Evolutionary conservation across 2,113 vertebrate genomes (phyloP), one percentile per base, ranked within the genome.

Genomic region (Dicrurus megarhynchus): DNA sequence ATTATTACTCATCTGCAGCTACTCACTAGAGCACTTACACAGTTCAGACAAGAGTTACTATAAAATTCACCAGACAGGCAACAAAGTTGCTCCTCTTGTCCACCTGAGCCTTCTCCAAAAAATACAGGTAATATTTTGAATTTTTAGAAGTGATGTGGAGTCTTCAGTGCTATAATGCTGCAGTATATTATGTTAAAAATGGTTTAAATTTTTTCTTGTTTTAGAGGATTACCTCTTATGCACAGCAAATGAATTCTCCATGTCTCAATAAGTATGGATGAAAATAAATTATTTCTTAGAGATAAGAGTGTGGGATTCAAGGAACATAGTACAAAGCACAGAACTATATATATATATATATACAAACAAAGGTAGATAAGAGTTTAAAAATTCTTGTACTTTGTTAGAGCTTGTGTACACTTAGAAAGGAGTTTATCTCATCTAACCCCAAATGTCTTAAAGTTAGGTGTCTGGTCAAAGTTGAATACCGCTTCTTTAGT

Each of bases 201-300:
- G 0, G 1, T 21, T 81, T 37, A 1, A 1, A 47, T 65, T 46
- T 57, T 83, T 73, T 56, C 19, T 70, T 6, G 2, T 53, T 77
- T 77, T 89, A 83, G 22, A 73, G 24, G 7, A 80, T 57, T 87
- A 4, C 7, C 13, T 89, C 18, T 67, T 50, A 46, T 16, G 30
- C 35, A 71, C 18, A 53, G 8, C 27, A 67, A 84, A 77, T 3
- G 24, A 77, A 37, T 84, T 87, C 23, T 70, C 26, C 19, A 2
- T 49, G 19, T 44, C 23, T 88, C 28, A 59, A 11, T 50, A 10
- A 33, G 13, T 57, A 57, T 16, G 2, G 70, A 77, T n/a, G 23
- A 95, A 95, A 91, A 60, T 2, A 87, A 88, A 69, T 13, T 7
- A 41, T 78, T 91, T 92, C 46, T 53, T 63, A 44, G 32, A 50